Evolutionary conservation across 2,888 invertebrate species (phyloP).

Genomic region (Orthosia gothica): DNA sequence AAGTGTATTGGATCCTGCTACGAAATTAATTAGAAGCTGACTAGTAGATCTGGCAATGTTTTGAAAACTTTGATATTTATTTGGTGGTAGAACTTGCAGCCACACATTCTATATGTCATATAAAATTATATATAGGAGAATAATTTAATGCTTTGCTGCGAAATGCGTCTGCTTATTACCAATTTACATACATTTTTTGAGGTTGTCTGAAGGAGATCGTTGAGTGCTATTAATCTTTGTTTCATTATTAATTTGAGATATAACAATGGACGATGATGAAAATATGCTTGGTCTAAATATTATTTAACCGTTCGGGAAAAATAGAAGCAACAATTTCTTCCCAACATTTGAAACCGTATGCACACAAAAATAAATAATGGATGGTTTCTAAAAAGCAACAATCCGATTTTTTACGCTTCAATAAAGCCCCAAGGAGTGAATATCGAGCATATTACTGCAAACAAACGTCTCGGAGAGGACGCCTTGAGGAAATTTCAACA

Average conservation of each 20-base stretch:
- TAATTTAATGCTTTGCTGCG: not conserved
- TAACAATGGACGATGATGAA: not conserved
- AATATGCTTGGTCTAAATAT: too few species aligned
- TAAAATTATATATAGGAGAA: not conserved
- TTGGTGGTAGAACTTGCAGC: not conserved
- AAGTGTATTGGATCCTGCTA: not conserved
- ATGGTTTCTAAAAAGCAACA: slow-evolving; percentile 49
- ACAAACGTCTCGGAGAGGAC: slow-evolving; percentile 23
- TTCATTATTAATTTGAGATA: not conserved
- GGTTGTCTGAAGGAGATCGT: slow-evolving; percentile 21
- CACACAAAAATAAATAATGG: slow-evolving; percentile 42
- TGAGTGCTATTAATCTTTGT: not conserved
- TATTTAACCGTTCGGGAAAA: not conserved
- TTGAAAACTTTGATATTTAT: not conserved
- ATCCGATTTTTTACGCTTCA: slow-evolving; percentile 53
- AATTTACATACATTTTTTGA: slow-evolving; percentile 13
- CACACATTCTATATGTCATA: not conserved
- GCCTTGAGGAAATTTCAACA: slow-evolving; percentile 37
- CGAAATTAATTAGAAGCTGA: not conserved
- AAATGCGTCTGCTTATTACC: not conserved
- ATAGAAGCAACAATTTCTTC: not conserved
- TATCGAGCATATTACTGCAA: slow-evolving; percentile 47
- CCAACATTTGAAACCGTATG: slow-evolving; percentile 9
- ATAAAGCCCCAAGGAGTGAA: slow-evolving; percentile 45
- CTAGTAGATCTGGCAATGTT: not conserved